A percentile compares a stretch with the other conserved stretches of the same genome.
Evolutionary conservation across 2,797 vertebrate species (phyloP).

Genomic region (Remorina albescens): DNA sequence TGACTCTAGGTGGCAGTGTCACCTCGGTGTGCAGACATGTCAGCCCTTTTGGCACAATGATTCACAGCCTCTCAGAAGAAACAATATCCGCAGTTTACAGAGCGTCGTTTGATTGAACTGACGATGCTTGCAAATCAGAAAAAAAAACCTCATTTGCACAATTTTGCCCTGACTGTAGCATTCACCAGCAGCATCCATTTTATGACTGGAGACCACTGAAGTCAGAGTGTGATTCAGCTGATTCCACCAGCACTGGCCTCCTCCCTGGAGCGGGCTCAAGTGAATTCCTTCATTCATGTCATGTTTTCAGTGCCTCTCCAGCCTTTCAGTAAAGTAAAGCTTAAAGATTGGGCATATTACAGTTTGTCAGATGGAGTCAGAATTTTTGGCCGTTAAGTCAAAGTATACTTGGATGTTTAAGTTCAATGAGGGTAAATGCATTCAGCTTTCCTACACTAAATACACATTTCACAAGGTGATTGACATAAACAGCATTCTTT

Average conservation of each 20-base stretch:
- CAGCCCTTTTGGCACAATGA: slow-evolving; percentile 20
- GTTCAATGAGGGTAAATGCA: slow-evolving; percentile 27
- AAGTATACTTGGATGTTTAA: no score
- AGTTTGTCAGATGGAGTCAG: background rate
- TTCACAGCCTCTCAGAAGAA: slow-evolving; percentile 21
- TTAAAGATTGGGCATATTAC: slow-evolving; percentile 1
- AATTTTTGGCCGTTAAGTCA: slow-evolving; percentile 8
- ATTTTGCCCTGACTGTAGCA: background rate
- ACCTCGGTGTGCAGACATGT: slow-evolving; percentile 26
- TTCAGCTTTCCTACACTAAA: slow-evolving; percentile 25
- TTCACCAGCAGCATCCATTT: slow-evolving; percentile 1
- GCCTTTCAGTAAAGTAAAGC: slow-evolving; percentile 3
- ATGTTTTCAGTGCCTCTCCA: slow-evolving; percentile 1
- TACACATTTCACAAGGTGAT: slow-evolving; percentile 39
- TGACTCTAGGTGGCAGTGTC: slow-evolving; percentile 74
- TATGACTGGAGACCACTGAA: background rate
- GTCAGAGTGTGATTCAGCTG: background rate
- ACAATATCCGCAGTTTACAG: slow-evolving; percentile 13
- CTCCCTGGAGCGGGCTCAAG: slow-evolving; percentile 8
- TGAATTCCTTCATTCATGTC: background rate
- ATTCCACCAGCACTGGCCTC: background rate
- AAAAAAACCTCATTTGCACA: background rate
- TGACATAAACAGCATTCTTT: slow-evolving; percentile 31
- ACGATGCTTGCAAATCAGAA: slow-evolving; percentile 1
- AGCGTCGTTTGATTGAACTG: background rate